Base-by-base conservation (phyloP, 2,113 vertebrate genomes). In the Caranx melampygus region DNA sequence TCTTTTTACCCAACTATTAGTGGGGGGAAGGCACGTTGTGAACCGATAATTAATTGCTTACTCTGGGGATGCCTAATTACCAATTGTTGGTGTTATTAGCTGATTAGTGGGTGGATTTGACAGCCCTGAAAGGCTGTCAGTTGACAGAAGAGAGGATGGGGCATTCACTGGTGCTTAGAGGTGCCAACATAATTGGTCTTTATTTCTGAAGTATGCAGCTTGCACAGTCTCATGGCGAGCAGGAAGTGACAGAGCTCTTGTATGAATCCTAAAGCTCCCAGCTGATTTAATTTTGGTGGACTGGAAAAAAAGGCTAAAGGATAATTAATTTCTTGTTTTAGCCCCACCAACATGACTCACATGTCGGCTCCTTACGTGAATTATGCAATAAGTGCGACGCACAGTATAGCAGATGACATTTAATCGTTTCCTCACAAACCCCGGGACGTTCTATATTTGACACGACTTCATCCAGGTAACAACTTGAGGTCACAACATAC, bases 1-100 rank as follows among this genome's bases (percentile, higher is more conserved):
- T 85, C 88, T 92, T 92, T 91, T 88, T 91, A 79, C 77, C 84
- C 86, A 92, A 92, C 88, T 94, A 94, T 93, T 93, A 93, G 84
- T 61, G 64, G 63, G 88, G 86, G 77, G 83, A 89, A 82, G 81
- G 88, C 62, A 75, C 73, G 83, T 86, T 89, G 88, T 87, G 86
- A 92, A 91, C 88, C 71, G 57, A 89, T 93, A 94, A 95, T 93
- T 91, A 94, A 94, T 93, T 92, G 89, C 92, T 92, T 93, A 93
- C 91, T 92, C 83, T 83, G 49, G 89, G 88, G 91, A 90, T 63
- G 85, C 65, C 91, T 94, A 93, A 94, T 95, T 95, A 93, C 87
- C 84, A 87, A 93, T 89, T 92, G 93, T 92, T 94, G 87, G 79
- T 79, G 79, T 85, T 92, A 93, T 92, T 93, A 90, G 83, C 86